Percentiles rank a stretch among this genome's conserved stretches.
phyloP scores from a whole-genome alignment of 2,797 vertebrate species.

The Malurus splendens region DNA sequence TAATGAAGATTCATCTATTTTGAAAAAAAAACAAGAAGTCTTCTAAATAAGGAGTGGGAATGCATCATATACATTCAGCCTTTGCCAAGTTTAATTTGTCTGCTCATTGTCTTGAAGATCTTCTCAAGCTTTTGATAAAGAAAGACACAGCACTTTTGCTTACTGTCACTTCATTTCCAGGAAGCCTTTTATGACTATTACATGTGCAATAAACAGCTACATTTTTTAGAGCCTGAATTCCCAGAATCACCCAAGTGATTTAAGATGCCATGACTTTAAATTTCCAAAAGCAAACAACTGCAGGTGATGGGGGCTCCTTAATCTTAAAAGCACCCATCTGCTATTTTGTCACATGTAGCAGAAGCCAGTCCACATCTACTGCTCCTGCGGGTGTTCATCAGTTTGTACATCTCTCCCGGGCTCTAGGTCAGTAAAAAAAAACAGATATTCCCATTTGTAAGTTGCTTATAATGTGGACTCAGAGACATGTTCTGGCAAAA shows the following conservation, averaged over 20 bases:
- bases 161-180: neutral
- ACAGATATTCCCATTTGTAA: neutral
- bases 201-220: neutral
- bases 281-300: neutral
- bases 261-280: neutral
- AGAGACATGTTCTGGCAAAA: neutral
- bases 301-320: neutral
- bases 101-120: neutral
- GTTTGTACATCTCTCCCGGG: neutral
- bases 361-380: neutral
- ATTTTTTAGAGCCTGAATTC: neutral
- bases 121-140: neutral
- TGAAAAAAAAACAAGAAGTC: neutral
- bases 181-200: neutral
- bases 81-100: neutral
- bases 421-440: neutral
- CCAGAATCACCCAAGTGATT: neutral
- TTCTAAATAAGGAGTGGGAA: neutral
- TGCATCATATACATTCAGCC: neutral
- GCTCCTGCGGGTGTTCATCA: fast-evolving
- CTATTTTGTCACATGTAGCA: neutral
- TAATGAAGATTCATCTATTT: neutral
- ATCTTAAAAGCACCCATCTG: neutral
- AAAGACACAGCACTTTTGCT: neutral
- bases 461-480: neutral